Base-by-base conservation (phyloP, 2,888 invertebrate species). In the Oscheius sp. region DNA sequence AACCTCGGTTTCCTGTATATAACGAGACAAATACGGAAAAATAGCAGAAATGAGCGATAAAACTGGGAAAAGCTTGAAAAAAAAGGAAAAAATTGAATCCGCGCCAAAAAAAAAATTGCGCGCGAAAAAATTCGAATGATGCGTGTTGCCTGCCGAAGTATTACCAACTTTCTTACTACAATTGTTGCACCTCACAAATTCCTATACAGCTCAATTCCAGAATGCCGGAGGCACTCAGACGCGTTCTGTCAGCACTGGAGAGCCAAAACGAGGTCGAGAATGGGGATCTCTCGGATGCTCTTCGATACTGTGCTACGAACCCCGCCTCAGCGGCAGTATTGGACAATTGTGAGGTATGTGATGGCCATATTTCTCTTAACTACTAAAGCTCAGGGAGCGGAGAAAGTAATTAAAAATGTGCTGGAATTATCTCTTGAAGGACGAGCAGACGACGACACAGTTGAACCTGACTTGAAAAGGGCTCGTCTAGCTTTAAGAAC, bases 401-500 rank as follows among this genome's bases (percentile, higher is more conserved):
- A 35, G 1, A 55, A 35, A 3, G 32, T 60, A 2, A 53, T 60
- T 4, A 32, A n/a, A 13, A 29, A 57, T 35, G 42, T 75, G 35
- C 42, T 77, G 35, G 74, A 76, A 21, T 32, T 71, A 37, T n/a
- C 65, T 4, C 48, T 63, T 5, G 74, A 60, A 53, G 68, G 75
- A 42, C 59, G 65, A 53, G 73, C 70, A 48, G 77, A 59, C 47
- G 65, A 53, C 21, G 75, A 71, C 29, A 47, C 35, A 1, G 29
- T 11, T 7, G 73, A 72, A 2, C 47, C 51, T 10, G 72, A 75
- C 42, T n/a, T 60, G 21, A n/a, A 57, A 48, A 51, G 73, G 1
- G 32, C 72, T n/a, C 66, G 74, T 0, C 37, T 75, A 42, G 73
- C 77, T 29, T 70, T 79, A n/a, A 68, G 77, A 55, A 50, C 73